Evolutionary conservation across 2,888 invertebrate genomes (phyloP), one percentile per base, ranked within the genome.

Genomic region (Anthrax anthrax): DNA sequence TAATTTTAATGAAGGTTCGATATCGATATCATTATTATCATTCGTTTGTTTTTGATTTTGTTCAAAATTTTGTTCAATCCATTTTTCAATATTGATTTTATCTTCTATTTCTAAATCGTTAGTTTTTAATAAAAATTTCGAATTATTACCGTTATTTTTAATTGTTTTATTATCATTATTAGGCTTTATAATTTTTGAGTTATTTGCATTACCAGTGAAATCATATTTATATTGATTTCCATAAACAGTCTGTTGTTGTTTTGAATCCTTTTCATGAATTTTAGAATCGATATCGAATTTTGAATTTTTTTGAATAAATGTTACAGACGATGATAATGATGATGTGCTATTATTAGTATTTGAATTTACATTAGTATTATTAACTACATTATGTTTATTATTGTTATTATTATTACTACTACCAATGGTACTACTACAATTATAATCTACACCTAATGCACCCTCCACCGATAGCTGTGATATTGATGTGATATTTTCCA

Each of bases 401-500:
- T n/a, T n/a, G n/a, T n/a, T n/a, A n/a, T n/a, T n/a, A 19, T 39
- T 27, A 47, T 37, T 34, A 37, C 34, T 29, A 45, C 36, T 39
- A 18, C 23, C 19, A 44, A n/a, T n/a, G n/a, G n/a, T n/a, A n/a
- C n/a, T n/a, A 27, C 19, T 32, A 32, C 29, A 32, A 45, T 43
- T 39, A 32, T 37, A 41, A 41, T 34, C 19, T 39, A 39, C 19
- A 19, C 32, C 37, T 37, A 42, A 41, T 39, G 36, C 36, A n/a
- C 40, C 46, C 46, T 41, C 41, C 42, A 46, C 46, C 46, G 29
- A 16, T 42, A 37, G 41, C 46, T 42, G 41, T 23, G 41, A 41
- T 18, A 39, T 6, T 41, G 46, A 18, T n/a, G n/a, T 16, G 29
- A 32, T 32, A 12, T 32, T 32, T 32, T 32, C 29, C 29, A 32